Conservation (phyloP, 2,797 vertebrate species). For the Lutjanus campechanus region DNA sequence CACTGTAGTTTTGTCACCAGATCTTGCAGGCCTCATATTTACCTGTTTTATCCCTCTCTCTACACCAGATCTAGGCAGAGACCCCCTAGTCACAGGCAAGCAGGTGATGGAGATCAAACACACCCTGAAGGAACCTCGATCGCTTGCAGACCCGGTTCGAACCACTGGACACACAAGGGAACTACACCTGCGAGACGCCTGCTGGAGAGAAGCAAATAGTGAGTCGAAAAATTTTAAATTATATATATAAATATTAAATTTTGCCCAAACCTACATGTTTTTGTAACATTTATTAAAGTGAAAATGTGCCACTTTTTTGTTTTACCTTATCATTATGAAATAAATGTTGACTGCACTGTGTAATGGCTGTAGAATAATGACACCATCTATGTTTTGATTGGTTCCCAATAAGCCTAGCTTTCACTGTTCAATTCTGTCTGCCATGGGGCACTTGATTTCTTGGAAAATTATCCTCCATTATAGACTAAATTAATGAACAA, state of each 20-base stretch:
- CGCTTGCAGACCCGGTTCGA: conserved; percentile 87
- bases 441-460: no score
- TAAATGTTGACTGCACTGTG: no score
- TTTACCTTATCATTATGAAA: no score
- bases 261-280: background rate
- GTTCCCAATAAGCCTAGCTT: no score
- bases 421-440: no score
- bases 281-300: background rate
- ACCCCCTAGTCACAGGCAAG: conserved; percentile 88
- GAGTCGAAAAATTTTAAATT: conserved; percentile 33
- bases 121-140: conserved; percentile 90
- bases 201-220: conserved; percentile 86
- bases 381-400: no score
- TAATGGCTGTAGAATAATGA: no score
- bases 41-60: conserved; percentile 16
- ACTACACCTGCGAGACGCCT: conserved; percentile 76
- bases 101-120: conserved; percentile 94
- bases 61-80: conserved; percentile 87
- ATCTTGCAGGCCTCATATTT: conserved; percentile 2
- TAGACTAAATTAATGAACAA: no score
- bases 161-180: conserved; percentile 79
- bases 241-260: background rate
- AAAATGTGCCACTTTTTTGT: no score
- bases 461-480: no score
- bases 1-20: conserved; percentile 1